phyloP scores from a whole-genome alignment of 2,888 invertebrate genomes.

The Uloborus plumipes region DNA sequence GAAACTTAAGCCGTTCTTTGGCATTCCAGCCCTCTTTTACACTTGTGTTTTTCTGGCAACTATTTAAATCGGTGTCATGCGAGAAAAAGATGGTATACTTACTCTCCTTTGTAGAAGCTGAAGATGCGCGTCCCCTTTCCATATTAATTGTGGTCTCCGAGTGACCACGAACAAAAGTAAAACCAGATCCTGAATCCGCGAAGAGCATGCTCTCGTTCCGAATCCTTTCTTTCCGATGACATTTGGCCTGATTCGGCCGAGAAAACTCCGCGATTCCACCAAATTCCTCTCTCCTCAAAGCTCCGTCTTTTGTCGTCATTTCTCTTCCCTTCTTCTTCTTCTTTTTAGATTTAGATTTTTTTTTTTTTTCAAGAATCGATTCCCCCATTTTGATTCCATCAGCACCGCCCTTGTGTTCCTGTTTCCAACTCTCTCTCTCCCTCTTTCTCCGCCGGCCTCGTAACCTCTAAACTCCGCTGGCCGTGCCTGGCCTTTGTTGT shows the following conservation, averaged over 20 bases:
- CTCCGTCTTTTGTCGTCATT: background rate
- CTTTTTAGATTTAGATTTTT: too few species aligned
- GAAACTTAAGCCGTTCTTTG: background rate
- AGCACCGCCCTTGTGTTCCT: background rate
- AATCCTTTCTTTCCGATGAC: slow-evolving; percentile 1
- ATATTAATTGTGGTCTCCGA: slow-evolving; percentile 5
- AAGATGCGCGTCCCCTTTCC: background rate
- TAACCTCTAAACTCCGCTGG: slow-evolving; percentile 38
- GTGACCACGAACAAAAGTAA: slow-evolving; percentile 21
- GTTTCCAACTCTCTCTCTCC: background rate
- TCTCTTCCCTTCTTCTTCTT: too few species aligned
- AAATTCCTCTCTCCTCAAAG: slow-evolving; percentile 10
- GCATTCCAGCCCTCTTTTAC: background rate
- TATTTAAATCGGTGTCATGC: background rate
- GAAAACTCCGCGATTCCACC: slow-evolving; percentile 8
- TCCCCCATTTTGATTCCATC: too few species aligned
- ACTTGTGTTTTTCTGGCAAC: background rate
- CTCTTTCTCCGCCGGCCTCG: slow-evolving; percentile 11
- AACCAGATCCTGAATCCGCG: background rate
- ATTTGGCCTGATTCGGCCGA: slow-evolving; percentile 21
- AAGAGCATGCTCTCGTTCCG: slow-evolving; percentile 4
- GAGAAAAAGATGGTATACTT: background rate
- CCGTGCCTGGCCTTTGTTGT: slow-evolving; percentile 20
- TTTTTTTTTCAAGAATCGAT: too few species aligned
- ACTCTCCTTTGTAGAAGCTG: background rate